Conservation (phyloP, 2,113 vertebrate genomes). For the Osmerus mordax region DNA sequence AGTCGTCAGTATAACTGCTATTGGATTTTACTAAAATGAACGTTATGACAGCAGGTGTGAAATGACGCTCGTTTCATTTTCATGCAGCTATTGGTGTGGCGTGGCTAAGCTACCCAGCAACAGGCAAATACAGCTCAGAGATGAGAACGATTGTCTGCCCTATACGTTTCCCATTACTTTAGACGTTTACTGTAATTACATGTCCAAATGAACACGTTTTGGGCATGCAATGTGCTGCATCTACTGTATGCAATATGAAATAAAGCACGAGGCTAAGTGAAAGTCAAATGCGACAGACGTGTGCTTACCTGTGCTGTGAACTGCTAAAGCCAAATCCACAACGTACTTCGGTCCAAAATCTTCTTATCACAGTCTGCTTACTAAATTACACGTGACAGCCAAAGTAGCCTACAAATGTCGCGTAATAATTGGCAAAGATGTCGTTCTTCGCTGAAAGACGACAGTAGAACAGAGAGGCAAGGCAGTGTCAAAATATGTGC, state of each 20-base stretch:
- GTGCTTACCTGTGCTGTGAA: background rate
- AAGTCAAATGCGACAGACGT: conserved; percentile 4
- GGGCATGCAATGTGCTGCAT: background rate
- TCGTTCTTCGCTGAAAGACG: no score
- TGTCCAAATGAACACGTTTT: background rate
- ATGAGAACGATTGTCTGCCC: background rate
- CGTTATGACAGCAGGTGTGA: no score
- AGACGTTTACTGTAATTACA: background rate
- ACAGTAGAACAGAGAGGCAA: background rate
- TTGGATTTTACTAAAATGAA: no score
- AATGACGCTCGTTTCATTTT: background rate
- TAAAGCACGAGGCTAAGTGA: background rate
- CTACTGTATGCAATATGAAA: background rate
- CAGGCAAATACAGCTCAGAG: background rate
- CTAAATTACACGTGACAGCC: background rate
- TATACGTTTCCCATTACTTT: background rate
- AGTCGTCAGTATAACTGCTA: no score
- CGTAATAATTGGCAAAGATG: no score
- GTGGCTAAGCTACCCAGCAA: conserved; percentile 2
- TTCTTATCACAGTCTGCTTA: background rate
- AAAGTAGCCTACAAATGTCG: no score
- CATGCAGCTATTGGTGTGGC: background rate
- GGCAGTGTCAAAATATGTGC: background rate
- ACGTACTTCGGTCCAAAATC: background rate
- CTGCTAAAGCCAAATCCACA: background rate